These are phyloP conservation scores for Antheraea pernyi DNA, from an alignment of 1,140 invertebrate genomes.

Conservation along the genomic window DNA sequence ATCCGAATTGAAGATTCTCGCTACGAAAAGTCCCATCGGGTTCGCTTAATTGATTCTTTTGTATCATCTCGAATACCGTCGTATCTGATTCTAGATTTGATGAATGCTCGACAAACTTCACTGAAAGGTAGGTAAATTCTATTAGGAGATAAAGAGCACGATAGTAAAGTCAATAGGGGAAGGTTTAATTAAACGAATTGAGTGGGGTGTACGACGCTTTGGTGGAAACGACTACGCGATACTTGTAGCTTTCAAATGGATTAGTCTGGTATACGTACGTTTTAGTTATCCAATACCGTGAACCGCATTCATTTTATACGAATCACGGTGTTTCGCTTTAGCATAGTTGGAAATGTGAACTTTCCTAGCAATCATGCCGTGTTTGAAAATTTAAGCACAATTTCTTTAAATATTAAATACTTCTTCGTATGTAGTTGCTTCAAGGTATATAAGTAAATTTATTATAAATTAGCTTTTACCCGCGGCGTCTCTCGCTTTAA, in stretches of 20 bases:
- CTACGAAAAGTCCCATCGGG: background rate
- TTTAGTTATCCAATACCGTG: constrained; percentile 34
- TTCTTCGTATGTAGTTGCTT: too few relatives aligned
- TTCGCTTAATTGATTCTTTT: constrained; percentile 5
- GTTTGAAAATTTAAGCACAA: too few relatives aligned
- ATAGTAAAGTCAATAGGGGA: constrained; percentile 31
- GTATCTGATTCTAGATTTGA: background rate
- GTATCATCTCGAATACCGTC: background rate
- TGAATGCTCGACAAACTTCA: constrained; percentile 4
- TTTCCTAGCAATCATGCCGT: too few relatives aligned
- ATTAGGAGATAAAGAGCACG: constrained; percentile 12
- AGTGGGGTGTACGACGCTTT: constrained; percentile 29
- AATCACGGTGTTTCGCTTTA: background rate
- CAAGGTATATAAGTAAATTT: too few relatives aligned
- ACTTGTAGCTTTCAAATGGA: constrained; percentile 51
- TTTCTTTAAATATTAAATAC: too few relatives aligned
- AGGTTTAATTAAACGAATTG: constrained; percentile 65
- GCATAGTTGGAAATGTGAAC: too few relatives aligned
- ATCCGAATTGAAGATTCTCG: background rate
- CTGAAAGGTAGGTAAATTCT: constrained; percentile 10
- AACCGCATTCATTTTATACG: constrained; percentile 11
- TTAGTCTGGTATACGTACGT: constrained; percentile 56
- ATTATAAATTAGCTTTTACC: too few relatives aligned
- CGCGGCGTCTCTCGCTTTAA: too few relatives aligned
- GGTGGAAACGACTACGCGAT: constrained; percentile 20